Evolutionary conservation across 2,113 vertebrate genomes (phyloP), one percentile per base, ranked within the genome.

Genomic region (Holacanthus passer): DNA sequence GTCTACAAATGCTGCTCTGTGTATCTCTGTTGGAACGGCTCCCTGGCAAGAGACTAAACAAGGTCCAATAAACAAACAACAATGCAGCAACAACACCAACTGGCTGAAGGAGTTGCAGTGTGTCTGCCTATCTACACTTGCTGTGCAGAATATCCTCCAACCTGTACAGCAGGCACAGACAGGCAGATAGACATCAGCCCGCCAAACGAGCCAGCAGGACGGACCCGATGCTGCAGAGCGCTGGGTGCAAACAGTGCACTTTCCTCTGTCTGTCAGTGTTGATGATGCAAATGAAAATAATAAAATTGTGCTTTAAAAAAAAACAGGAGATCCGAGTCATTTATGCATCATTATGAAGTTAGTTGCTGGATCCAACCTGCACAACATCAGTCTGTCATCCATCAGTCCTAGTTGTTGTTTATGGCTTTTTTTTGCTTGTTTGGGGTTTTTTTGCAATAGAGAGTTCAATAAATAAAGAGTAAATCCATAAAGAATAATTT

Each of bases 61-160:
- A 69, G 45, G 53, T 56, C 69, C 27, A 14, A n/a, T 50, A 66
- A 82, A 67, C 58, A 74, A 83, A 31, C 67, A 56, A 19, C 63
- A 55, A 50, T 29, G 67, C 60, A 79, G 65, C 70, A 29, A 92
- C 87, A 91, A 93, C 91, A 89, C 91, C 95, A 92, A 94, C 91
- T 96, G 96, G 96, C 97, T 96, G 95, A 96, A 96, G 94, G 96
- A 97, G 97, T 98, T 98, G 97, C 97, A 96, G 97, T 96, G 96
- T 99, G 98, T 98, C 98, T 97, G 98, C 98, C 98, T 99, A 98
- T 99, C 98, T 99, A 97, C 98, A 99, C 98, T 99, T 99, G 98
- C 98, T 99, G 98, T 99, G 97, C 98, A 99, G 98, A 99, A 98
- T 97, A 96, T 99, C 97, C 96, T 96, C 96, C 97, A 97, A 97